Conservation (phyloP, 2,797 vertebrate species). For the Sternotherus odoratus region DNA sequence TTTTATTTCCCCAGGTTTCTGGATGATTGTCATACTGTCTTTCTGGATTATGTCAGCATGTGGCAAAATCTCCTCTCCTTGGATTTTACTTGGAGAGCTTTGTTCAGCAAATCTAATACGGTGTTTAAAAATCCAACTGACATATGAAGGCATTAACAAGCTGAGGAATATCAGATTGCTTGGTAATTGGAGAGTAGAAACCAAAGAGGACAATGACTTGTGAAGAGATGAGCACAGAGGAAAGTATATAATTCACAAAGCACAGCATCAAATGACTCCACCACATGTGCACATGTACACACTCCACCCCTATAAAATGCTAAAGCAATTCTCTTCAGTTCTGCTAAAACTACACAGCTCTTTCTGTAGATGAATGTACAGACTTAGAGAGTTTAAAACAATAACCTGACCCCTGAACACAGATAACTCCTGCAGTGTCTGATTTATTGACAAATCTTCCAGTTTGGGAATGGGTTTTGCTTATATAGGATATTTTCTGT, state of each 20-base stretch:
- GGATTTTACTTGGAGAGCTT: conserved; percentile 31
- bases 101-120: background rate
- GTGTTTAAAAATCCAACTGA: conserved; percentile 39
- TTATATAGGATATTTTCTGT: background rate
- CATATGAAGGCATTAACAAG: background rate
- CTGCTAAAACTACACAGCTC: conserved; percentile 15
- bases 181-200: background rate
- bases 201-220: conserved; percentile 24
- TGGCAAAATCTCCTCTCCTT: background rate
- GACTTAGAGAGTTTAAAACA: background rate
- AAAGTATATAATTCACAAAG: background rate
- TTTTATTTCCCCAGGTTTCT: conserved; percentile 10
- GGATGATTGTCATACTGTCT: background rate
- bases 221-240: conserved; percentile 13
- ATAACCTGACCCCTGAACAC: background rate
- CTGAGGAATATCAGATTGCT: conserved; percentile 38
- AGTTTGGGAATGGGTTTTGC: background rate
- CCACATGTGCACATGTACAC: background rate
- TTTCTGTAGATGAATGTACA: background rate
- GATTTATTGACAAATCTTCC: background rate
- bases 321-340: conserved; percentile 18
- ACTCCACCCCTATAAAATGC: conserved; percentile 24
- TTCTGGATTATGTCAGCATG: background rate
- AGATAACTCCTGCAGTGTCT: background rate
- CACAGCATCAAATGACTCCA: background rate